Conservation (phyloP, 2,888 invertebrate species). For the Eulithis testata region DNA sequence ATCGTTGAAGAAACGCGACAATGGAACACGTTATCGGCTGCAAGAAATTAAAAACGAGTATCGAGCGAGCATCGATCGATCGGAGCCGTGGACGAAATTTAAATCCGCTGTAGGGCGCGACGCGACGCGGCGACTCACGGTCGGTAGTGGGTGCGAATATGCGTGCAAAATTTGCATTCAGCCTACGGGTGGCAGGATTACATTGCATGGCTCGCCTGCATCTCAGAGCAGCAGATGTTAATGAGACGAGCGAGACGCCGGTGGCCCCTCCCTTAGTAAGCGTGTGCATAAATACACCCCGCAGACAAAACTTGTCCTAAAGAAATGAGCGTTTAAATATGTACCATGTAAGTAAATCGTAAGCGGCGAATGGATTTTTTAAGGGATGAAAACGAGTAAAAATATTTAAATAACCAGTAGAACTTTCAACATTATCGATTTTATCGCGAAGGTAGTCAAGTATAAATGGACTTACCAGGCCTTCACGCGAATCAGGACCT, state of each 20-base stretch:
- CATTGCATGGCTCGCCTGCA: slow-evolving; percentile 47
- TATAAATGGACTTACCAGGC: slow-evolving; percentile 89
- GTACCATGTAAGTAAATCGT: no score
- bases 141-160: slow-evolving; percentile 59
- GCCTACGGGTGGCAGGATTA: slow-evolving; percentile 29
- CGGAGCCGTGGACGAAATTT: slow-evolving; percentile 57
- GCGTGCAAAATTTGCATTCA: slow-evolving; percentile 67
- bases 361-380: no score
- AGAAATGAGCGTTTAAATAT: slow-evolving; percentile 10
- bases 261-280: slow-evolving; percentile 26
- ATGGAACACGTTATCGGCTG: slow-evolving; percentile 42
- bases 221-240: slow-evolving; percentile 70
- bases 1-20: slow-evolving; percentile 61
- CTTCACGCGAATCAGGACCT: slow-evolving; percentile 92
- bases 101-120: slow-evolving; percentile 58
- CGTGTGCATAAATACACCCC: slow-evolving; percentile 21
- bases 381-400: neutral
- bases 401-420: neutral
- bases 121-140: slow-evolving; percentile 48
- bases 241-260: slow-evolving; percentile 60
- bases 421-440: slow-evolving; percentile 11
- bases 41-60: slow-evolving; percentile 30
- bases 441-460: slow-evolving; percentile 32
- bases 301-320: slow-evolving; percentile 8
- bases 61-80: slow-evolving; percentile 22